Evolutionary conservation across 2,113 vertebrate species (phyloP).

Genomic region (Caracal caracal): DNA sequence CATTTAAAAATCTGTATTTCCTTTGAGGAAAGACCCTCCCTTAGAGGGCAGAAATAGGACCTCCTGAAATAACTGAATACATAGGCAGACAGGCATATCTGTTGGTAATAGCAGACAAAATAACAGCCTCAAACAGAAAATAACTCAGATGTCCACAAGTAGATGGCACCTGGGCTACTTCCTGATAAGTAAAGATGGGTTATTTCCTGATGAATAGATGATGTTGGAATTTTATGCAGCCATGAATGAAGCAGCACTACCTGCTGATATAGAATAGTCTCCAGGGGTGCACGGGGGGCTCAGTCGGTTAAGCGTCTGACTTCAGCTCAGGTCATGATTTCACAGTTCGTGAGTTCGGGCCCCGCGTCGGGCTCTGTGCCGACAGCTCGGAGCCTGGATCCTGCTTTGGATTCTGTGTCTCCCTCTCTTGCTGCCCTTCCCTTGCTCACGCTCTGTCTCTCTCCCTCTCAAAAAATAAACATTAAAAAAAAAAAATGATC

Average conservation of each 20-base stretch:
- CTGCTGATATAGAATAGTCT: neutral
- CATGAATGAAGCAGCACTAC: neutral
- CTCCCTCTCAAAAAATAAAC: too few species aligned
- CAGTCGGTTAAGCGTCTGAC: too few species aligned
- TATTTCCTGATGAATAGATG: neutral
- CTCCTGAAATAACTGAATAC: neutral
- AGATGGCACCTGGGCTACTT: neutral
- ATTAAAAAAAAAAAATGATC: neutral
- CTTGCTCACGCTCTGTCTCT: too few species aligned
- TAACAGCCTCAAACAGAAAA: neutral
- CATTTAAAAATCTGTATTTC: neutral
- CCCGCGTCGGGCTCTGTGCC: too few species aligned
- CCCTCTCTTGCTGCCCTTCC: too few species aligned
- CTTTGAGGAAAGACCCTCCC: neutral
- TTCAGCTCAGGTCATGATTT: too few species aligned
- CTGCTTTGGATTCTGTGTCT: too few species aligned
- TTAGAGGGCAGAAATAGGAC: neutral
- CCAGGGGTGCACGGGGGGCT: neutral
- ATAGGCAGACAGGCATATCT: neutral
- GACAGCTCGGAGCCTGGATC: too few species aligned
- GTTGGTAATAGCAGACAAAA: neutral
- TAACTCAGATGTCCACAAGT: neutral
- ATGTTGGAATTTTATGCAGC: neutral
- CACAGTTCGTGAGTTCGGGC: too few species aligned
- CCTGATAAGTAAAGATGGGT: neutral